Base-by-base conservation (phyloP, 2,888 invertebrate genomes). In the Spicauda simplicius region DNA sequence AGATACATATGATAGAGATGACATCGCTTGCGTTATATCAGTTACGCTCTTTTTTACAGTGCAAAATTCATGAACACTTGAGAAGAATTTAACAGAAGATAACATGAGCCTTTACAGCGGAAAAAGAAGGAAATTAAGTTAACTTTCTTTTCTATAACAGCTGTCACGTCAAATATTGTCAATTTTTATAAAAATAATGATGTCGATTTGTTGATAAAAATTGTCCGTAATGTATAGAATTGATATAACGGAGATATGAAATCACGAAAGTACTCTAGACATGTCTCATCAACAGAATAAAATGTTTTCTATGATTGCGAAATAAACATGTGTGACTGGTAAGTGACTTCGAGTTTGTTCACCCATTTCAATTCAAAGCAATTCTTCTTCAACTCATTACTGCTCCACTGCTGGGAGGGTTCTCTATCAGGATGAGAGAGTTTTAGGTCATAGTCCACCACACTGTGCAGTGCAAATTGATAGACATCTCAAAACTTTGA, bases 241-340 rank as follows among this genome's bases (percentile, higher is more conserved):
- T 4, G 1, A 41, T 8, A 41, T 41, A 10, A 41, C 10, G 12
- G 14, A 41, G 1, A 10, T 14, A 41, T 41, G 41, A 41, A 41
- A 41, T 41, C 12, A 41, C 10, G 41, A 10, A 6, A 41, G 14
- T 41, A 12, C 41, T 41, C 14, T 14, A 2, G 10, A 14, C 12
- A 41, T 41, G 41, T 12, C 41, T 6, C 19, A 30, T 33, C 16
- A 45, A 54, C 59, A 52, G 55, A 68, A 59, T 66, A 68, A 41
- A 45, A 65, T 65, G 48, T 60, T 56, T 55, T 14, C 1, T 52
- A n/a, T 16, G 30, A 56, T 19, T n/a, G 14, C 41, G 14, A 63
- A 25, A 48, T 56, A 54, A 77, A 37, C 16, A 85, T 85, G 83
- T 86, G 84, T 72, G 85, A 85, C 72, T 86, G 87, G 86, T 86